Evolutionary conservation across 2,113 vertebrate species (phyloP).

Genomic region (Pseudorasbora parva): DNA sequence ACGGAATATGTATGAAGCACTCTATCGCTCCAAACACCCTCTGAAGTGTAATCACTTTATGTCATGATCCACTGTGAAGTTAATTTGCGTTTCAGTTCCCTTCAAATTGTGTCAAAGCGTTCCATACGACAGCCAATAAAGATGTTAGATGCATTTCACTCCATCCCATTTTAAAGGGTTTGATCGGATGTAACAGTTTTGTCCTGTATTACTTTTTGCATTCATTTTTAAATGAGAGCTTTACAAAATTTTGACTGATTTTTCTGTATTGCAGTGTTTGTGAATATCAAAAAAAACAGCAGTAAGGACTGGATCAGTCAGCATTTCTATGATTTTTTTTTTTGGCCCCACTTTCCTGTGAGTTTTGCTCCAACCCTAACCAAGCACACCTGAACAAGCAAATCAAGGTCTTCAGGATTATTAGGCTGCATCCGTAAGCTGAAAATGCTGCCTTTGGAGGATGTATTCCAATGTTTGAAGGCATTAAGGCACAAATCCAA

Average conservation of each 20-base stretch:
- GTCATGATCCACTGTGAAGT: constrained; percentile 45
- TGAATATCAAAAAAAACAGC: background rate
- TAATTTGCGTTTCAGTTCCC: constrained; percentile 32
- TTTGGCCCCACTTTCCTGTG: background rate
- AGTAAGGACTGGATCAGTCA: background rate
- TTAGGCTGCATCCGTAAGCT: no score
- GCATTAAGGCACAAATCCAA: no score
- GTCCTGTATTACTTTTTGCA: background rate
- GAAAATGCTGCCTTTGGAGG: no score
- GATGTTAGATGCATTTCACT: background rate
- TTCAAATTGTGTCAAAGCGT: constrained; percentile 7
- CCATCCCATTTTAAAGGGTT: background rate
- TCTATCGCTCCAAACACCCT: constrained; percentile 19
- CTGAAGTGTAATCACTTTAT: constrained; percentile 50
- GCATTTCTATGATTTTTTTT: background rate
- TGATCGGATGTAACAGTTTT: constrained; percentile 13
- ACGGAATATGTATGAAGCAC: constrained; percentile 20
- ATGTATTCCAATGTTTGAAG: no score
- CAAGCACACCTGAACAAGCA: no score
- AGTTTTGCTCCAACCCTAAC: no score
- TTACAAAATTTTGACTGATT: background rate
- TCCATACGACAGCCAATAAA: background rate
- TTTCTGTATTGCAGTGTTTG: background rate
- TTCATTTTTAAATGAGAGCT: background rate
- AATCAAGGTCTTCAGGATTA: no score